Evolutionary conservation across 2,888 invertebrate genomes (phyloP), one percentile per base, ranked within the genome.

Genomic region (Cheilosia vernalis): DNA sequence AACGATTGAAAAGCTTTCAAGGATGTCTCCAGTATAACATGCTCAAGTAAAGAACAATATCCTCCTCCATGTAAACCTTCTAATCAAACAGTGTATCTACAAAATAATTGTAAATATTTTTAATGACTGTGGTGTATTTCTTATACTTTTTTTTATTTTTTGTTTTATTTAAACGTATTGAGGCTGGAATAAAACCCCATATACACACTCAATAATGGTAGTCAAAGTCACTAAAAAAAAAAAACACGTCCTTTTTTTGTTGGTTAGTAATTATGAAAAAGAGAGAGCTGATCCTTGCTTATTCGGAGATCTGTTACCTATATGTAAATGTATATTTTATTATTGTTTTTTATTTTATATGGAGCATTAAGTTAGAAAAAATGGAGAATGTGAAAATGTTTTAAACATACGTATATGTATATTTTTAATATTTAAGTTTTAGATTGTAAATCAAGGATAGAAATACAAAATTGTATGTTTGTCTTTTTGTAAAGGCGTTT

Each of bases 261-360:
- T 78, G 47, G 77, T 61, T 79, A 77, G 44, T 72, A 72, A 74
- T 72, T 60, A 77, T 24, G 60, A 80, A 67, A 27, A 64, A 73
- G 51, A 77, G 55, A 76, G 37, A 84, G 84, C 85, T 85, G 88
- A 87, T 88, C 87, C 87, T 87, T 83, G 84, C 86, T 88, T 76
- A 66, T 70, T 87, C 86, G 87, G 87, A 88, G 88, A 87, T 87
- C 86, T 88, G 88, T 88, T 88, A 88, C 87, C 87, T 88, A 87
- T 83, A 69, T 87, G 73, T 87, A 87, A 83, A 79, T 83, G 73
- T 87, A 64, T 58, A 63, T 67, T 66, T 81, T 49, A 56, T 67
- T 64, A 69, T 79, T 78, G 17, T 72, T 72, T 86, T 86, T 61
- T 74, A 73, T 77, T 78, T 73, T 82, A 42, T 78, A 63, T 78